phyloP scores from a whole-genome alignment of 2,888 invertebrate species.

The Ligdia adustata region DNA sequence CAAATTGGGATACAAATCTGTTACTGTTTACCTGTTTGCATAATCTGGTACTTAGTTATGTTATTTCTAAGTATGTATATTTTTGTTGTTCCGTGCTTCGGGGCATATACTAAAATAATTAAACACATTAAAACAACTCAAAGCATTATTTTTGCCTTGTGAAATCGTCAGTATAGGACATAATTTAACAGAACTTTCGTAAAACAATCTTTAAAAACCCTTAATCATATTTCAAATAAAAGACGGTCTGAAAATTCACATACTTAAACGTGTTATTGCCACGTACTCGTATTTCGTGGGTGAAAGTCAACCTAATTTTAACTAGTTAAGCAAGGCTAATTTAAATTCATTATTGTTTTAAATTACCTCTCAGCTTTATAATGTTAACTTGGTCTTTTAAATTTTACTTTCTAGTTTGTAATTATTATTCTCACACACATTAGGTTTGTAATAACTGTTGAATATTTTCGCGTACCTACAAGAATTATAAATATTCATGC shows the following conservation, averaged over 20 bases:
- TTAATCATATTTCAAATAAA: too few species aligned
- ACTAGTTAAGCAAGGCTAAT: slow-evolving; percentile 6
- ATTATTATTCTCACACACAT: slow-evolving; percentile 1
- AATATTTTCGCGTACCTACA: slow-evolving; percentile 24
- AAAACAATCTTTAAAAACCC: too few species aligned
- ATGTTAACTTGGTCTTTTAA: neutral
- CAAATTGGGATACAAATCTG: slow-evolving; percentile 65
- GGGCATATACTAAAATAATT: too few species aligned
- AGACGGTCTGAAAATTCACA: neutral
- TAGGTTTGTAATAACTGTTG: slow-evolving; percentile 15
- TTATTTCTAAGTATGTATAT: too few species aligned
- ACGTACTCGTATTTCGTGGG: neutral
- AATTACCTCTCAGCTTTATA: neutral
- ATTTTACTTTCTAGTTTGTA: slow-evolving; percentile 6
- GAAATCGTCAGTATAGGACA: too few species aligned
- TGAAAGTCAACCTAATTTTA: slow-evolving; percentile 4
- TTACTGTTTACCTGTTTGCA: slow-evolving; percentile 46
- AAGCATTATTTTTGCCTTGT: too few species aligned
- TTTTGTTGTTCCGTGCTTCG: too few species aligned
- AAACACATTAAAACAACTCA: too few species aligned
- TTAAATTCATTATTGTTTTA: slow-evolving; percentile 4
- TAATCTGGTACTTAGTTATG: too few species aligned
- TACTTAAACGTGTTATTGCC: neutral
- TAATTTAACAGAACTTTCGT: too few species aligned
- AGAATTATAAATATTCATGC: slow-evolving; percentile 31